Percentiles rank a stretch among this genome's conserved stretches.
Evolutionary conservation across 2,113 vertebrate genomes (phyloP).

Genomic region (Hemiscyllium ocellatum): DNA sequence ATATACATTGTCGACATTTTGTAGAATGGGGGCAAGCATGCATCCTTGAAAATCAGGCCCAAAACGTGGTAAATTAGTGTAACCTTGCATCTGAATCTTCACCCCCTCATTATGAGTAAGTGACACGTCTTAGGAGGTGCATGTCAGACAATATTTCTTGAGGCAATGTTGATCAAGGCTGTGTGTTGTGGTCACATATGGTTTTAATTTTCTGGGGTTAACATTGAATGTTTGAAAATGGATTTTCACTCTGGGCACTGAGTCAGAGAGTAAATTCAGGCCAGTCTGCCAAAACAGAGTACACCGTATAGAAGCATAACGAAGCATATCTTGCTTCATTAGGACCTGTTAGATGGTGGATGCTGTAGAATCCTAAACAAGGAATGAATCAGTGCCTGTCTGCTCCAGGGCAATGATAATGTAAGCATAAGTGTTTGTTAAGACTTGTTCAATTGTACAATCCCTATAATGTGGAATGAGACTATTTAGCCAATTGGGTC

Average conservation of each 20-base stretch:
- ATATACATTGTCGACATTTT: background rate
- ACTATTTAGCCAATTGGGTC: no score
- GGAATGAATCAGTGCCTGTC: background rate
- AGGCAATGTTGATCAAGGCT: background rate
- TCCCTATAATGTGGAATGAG: no score
- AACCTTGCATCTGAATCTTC: background rate
- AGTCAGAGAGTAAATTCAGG: background rate
- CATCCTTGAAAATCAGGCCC: background rate
- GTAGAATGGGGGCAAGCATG: background rate
- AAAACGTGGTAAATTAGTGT: background rate
- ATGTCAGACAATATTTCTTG: background rate
- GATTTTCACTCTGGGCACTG: background rate
- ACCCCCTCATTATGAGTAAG: background rate
- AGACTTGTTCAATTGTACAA: background rate
- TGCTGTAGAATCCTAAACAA: background rate
- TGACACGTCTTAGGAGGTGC: background rate
- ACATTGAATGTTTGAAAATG: background rate
- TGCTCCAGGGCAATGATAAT: background rate
- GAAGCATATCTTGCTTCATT: background rate
- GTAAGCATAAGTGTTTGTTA: background rate
- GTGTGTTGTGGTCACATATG: background rate
- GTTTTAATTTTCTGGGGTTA: background rate
- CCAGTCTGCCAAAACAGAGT: background rate
- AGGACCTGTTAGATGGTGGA: background rate
- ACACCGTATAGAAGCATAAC: background rate